phyloP scores from a whole-genome alignment of 2,797 vertebrate genomes.

The Thunnus albacares region DNA sequence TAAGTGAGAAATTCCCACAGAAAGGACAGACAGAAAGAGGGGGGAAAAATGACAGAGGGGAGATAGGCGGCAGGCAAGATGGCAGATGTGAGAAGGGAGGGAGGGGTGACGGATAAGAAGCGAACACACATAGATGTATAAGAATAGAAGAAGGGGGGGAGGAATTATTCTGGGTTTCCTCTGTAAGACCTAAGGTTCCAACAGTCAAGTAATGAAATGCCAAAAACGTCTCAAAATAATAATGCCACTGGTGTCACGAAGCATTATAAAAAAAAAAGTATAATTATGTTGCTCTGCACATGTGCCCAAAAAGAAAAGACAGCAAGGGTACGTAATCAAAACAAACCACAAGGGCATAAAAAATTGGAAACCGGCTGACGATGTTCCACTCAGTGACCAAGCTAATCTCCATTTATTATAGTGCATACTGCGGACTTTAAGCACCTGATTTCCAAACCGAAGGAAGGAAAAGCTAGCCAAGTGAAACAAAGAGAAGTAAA shows the following conservation, averaged over 20 bases:
- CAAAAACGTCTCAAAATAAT: constrained; percentile 55
- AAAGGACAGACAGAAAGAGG: constrained; percentile 18
- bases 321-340: not conserved
- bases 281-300: constrained; percentile 7
- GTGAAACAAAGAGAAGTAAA: constrained; percentile 36
- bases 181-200: constrained; percentile 13
- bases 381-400: constrained; percentile 44
- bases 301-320: not conserved
- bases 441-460: constrained; percentile 2
- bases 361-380: constrained; percentile 5
- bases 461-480: constrained; percentile 17
- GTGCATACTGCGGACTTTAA: constrained; percentile 17
- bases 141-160: not conserved
- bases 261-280: not conserved
- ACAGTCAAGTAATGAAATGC: constrained; percentile 39
- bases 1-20: constrained; percentile 58
- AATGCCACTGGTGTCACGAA: constrained; percentile 10
- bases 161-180: constrained; percentile 9
- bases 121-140: constrained; percentile 26
- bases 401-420: constrained; percentile 36
- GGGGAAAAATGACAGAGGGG: constrained; percentile 1
- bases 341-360: not conserved
- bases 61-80: constrained; percentile 18
- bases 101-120: constrained; percentile 16
- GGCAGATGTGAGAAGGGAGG: constrained; percentile 19